These are phyloP conservation scores for Spodoptera littoralis DNA, from an alignment of 2,888 invertebrate species.

Conservation along the genomic window DNA sequence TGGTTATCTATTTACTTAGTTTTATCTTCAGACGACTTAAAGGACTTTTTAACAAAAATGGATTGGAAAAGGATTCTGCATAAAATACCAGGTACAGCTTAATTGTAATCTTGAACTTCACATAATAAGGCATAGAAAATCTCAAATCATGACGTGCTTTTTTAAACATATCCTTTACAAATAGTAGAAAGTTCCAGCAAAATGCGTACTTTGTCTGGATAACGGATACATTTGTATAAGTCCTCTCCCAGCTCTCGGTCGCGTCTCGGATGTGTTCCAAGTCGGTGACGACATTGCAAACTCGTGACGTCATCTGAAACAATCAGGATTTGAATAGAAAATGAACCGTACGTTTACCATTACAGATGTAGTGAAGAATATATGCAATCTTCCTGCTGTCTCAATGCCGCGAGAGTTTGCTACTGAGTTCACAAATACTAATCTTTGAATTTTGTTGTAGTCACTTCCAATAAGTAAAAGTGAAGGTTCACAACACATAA, in stretches of 20 bases:
- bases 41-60: no score
- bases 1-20: no score
- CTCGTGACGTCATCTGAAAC: conserved; percentile 46
- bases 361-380: neutral
- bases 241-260: conserved; percentile 40
- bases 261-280: conserved; percentile 34
- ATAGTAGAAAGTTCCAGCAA: conserved; percentile 13
- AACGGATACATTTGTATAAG: conserved; percentile 40
- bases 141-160: neutral
- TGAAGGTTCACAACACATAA: no score
- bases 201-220: conserved; percentile 26
- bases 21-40: no score
- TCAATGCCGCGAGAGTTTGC: no score
- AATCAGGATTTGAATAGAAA: conserved; percentile 30
- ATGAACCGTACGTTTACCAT: conserved; percentile 6
- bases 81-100: no score
- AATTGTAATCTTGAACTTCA: no score
- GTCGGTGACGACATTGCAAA: conserved; percentile 25
- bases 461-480: no score
- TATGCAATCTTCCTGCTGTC: neutral
- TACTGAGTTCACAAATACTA: no score
- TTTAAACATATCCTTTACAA: conserved; percentile 1
- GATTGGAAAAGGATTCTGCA: no score
- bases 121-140: neutral
- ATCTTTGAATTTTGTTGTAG: no score